Evolutionary conservation across 2,888 invertebrate species (phyloP), one percentile per base, ranked within the genome.

Genomic region (Netelia inedita): DNA sequence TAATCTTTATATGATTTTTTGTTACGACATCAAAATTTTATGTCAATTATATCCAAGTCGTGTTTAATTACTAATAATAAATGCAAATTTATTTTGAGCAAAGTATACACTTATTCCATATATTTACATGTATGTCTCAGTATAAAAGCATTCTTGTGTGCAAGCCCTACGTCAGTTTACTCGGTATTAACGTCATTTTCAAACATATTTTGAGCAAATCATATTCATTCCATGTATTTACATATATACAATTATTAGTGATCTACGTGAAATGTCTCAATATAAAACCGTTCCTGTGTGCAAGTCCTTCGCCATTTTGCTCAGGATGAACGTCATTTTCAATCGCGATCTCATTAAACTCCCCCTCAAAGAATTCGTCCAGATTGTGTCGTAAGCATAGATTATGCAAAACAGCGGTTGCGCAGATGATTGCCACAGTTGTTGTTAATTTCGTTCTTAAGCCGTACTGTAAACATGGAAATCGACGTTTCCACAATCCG

Each of bases 401-500:
- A 35, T 82, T 78, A 35, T 72, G 82, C 53, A 82, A 72, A 69
- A 71, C 71, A 59, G 46, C 76, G 16, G 57, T 69, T 53, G 72
- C 71, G 53, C 65, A 82, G 71, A 82, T 53, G 19, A 78, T 76
- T 78, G 72, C 71, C 65, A 69, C 72, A 28, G 76, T 75, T 69
- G 65, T 82, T 55, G 16, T 68, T 23, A 78, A 78, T 28, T 78
- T 68, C n/a, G 76, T 78, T 78, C 76, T 19, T 50, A 78, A 68
- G 66, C 76, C 57, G 9, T 78, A 68, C 41, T 78, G 59, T n/a
- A 78, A 19, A 28, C 68, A 78, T 43, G 68, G 68, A 28, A 82
- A 61, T 72, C 82, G 76, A 82, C 82, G 71, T 82, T 82, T 82
- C 75, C 76, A 75, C 14, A 78, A 35, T 69, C 76, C 82, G 28